Evolutionary conservation across 2,888 invertebrate genomes (phyloP).

Genomic region (Ochropleura plecta): DNA sequence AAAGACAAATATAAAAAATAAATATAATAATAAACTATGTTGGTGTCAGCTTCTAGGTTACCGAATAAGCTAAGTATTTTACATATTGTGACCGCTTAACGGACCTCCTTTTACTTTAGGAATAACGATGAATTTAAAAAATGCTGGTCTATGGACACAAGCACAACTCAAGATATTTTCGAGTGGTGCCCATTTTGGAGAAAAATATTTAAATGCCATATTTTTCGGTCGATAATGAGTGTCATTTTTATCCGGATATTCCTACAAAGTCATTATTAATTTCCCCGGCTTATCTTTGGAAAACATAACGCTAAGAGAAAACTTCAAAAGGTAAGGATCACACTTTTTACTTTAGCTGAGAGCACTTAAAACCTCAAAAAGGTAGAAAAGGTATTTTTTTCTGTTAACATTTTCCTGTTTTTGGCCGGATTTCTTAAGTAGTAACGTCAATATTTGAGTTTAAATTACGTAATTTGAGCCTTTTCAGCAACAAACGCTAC

Average conservation of each 20-base stretch:
- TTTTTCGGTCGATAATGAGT: conserved; percentile 31
- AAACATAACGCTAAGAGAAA: conserved; percentile 45
- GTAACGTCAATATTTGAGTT: conserved; percentile 44
- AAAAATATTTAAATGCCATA: conserved; percentile 2
- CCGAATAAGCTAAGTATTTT: neutral
- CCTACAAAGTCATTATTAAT: conserved; percentile 45
- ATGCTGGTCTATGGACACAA: too few relatives aligned
- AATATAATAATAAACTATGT: too few relatives aligned
- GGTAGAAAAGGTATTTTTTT: conserved; percentile 43
- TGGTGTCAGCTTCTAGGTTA: neutral
- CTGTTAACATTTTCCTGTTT: conserved; percentile 32
- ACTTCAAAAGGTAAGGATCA: conserved; percentile 57
- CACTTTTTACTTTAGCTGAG: conserved; percentile 45
- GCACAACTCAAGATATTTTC: neutral
- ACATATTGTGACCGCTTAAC: neutral
- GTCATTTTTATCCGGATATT: conserved; percentile 15
- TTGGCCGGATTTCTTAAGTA: conserved; percentile 25
- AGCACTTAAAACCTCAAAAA: conserved; percentile 54
- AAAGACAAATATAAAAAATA: too few relatives aligned
- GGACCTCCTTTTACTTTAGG: neutral
- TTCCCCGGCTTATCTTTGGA: conserved; percentile 39
- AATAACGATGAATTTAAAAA: neutral
- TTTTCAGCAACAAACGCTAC: neutral
- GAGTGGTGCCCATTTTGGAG: neutral
- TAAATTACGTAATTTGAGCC: conserved; percentile 2